phyloP scores from a whole-genome alignment of 2,888 invertebrate genomes.

The Agrotis ipsilon region DNA sequence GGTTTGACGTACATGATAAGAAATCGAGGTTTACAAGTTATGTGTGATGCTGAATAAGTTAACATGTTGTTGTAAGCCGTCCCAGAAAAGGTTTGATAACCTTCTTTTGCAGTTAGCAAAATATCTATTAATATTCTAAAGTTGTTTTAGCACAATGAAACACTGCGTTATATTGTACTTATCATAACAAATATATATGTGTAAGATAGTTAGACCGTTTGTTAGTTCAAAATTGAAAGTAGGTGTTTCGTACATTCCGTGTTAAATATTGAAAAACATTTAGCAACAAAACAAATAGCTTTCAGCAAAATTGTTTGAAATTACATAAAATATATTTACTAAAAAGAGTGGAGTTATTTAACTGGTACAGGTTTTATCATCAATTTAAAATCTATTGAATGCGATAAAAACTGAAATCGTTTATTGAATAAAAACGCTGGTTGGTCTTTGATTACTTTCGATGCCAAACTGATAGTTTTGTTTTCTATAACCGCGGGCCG shows the following conservation, averaged over 20 bases:
- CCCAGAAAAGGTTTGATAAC: slow-evolving; percentile 21
- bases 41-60: not conserved
- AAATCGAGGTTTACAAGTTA: not conserved
- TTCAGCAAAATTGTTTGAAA: slow-evolving; percentile 11
- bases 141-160: slow-evolving; percentile 18
- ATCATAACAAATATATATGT: slow-evolving; percentile 19
- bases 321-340: not conserved
- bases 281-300: not conserved
- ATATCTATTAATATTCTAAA: slow-evolving; percentile 5
- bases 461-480: not conserved
- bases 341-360: not conserved
- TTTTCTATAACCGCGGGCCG: not conserved
- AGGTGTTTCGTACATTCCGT: slow-evolving; percentile 1
- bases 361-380: not conserved
- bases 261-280: slow-evolving; percentile 16
- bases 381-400: not conserved
- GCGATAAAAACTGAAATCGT: slow-evolving; percentile 3
- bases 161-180: not conserved
- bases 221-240: slow-evolving; percentile 23
- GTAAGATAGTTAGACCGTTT: not conserved
- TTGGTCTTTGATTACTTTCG: slow-evolving; percentile 24
- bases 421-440: slow-evolving; percentile 7
- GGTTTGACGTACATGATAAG: not conserved
- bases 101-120: slow-evolving; percentile 16
- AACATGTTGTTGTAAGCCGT: not conserved